Conservation (phyloP, 37 sponge, comb jelly and placozoan species). For the Cliona cf. orientalis region DNA sequence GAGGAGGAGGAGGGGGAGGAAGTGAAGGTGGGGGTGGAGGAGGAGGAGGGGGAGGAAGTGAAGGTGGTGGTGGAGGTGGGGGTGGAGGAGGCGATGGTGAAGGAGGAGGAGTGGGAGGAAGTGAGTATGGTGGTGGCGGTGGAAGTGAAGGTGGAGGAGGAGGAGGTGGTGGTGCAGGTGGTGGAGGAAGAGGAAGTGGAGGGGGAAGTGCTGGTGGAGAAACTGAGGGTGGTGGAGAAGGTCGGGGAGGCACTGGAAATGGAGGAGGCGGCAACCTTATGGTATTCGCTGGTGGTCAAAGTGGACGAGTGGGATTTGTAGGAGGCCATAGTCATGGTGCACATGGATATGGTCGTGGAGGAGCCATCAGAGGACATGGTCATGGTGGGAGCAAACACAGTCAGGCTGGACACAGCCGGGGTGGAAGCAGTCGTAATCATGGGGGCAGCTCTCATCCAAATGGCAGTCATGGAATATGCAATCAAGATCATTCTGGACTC, state of each 20-base stretch:
- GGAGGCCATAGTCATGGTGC: neutral
- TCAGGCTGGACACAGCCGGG: neutral
- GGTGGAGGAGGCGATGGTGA: too few relatives aligned
- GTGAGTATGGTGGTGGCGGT: neutral
- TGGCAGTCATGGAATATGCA: neutral
- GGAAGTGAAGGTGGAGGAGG: slow-evolving; percentile 7
- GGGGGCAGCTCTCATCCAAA: neutral
- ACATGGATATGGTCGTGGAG: neutral
- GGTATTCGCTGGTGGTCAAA: neutral
- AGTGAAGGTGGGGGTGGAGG: too few relatives aligned
- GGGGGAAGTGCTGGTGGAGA: neutral
- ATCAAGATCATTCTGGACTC: neutral
- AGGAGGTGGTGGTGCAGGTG: neutral
- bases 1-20: neutral
- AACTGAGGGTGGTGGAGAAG: neutral
- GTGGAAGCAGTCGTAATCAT: neutral
- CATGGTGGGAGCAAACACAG: neutral
- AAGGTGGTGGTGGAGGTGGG: too few relatives aligned
- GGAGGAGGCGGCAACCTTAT: neutral
- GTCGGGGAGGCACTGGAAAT: neutral
- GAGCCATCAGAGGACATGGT: neutral
- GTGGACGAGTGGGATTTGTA: neutral
- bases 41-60: too few relatives aligned
- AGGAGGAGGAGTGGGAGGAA: slow-evolving; percentile 4
- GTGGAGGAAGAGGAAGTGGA: neutral